Evolutionary conservation across 1,140 invertebrate genomes (phyloP).

Genomic region (Drosophila oshimai): DNA sequence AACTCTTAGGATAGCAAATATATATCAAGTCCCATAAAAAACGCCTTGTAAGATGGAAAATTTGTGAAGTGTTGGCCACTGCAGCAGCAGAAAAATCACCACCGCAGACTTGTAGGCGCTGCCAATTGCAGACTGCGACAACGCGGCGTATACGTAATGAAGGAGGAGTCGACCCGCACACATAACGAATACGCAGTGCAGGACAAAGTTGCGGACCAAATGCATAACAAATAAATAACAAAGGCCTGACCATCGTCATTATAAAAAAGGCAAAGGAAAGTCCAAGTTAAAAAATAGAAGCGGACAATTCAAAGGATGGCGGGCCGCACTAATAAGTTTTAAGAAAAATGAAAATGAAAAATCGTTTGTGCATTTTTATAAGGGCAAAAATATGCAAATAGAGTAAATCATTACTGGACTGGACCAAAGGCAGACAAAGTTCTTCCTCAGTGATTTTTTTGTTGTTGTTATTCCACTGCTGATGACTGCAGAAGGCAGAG

Average conservation of each 20-base stretch:
- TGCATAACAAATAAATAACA: slow-evolving; percentile 78
- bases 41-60: slow-evolving; percentile 36
- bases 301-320: slow-evolving; percentile 45
- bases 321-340: slow-evolving; percentile 76
- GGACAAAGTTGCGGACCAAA: slow-evolving; percentile 34
- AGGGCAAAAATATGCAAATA: slow-evolving; percentile 81
- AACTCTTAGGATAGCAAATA: not conserved
- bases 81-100: slow-evolving; percentile 27
- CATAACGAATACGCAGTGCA: slow-evolving; percentile 57
- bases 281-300: slow-evolving; percentile 9
- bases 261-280: slow-evolving; percentile 21
- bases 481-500: slow-evolving; percentile 11
- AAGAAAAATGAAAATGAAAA: slow-evolving; percentile 77
- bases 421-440: slow-evolving; percentile 74
- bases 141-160: slow-evolving; percentile 60
- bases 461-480: slow-evolving; percentile 11
- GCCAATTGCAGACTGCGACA: slow-evolving; percentile 70
- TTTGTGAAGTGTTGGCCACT: slow-evolving; percentile 27
- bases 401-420: slow-evolving; percentile 75
- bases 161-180: slow-evolving; percentile 1
- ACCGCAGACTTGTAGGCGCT: slow-evolving; percentile 78
- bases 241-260: slow-evolving; percentile 58
- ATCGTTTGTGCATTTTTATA: slow-evolving; percentile 81
- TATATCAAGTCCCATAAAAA: not conserved
- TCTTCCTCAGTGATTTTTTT: slow-evolving; percentile 36